phyloP scores from a whole-genome alignment of 2,113 vertebrate genomes.

The Columbina picui region DNA sequence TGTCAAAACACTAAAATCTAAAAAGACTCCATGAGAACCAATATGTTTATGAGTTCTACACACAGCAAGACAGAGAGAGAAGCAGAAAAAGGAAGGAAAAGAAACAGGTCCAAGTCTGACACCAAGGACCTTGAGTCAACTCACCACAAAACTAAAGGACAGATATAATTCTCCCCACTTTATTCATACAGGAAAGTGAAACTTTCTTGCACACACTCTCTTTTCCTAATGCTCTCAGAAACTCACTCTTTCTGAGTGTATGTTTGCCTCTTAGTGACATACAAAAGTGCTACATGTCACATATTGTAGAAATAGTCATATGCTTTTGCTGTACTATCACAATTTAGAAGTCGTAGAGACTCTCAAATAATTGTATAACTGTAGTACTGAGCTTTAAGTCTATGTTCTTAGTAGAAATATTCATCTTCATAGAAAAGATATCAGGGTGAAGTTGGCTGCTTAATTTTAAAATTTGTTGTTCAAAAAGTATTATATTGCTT shows the following conservation, averaged over 20 bases:
- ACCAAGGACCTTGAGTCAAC: not conserved
- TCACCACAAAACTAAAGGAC: not conserved
- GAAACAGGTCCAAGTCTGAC: not conserved
- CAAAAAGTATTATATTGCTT: not conserved
- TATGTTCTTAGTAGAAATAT: not conserved
- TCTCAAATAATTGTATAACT: not conserved
- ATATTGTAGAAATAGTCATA: not conserved
- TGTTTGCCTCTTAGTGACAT: not conserved
- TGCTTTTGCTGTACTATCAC: not conserved
- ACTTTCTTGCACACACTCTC: fast-evolving
- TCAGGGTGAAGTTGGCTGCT: not conserved
- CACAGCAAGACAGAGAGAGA: not conserved
- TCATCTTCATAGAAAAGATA: not conserved
- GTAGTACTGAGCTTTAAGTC: not conserved
- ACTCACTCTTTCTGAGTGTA: not conserved
- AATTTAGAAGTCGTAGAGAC: not conserved
- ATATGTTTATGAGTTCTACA: not conserved
- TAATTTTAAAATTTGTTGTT: not conserved
- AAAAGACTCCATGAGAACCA: not conserved
- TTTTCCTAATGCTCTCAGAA: fast-evolving
- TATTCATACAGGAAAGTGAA: not conserved
- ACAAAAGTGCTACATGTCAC: not conserved
- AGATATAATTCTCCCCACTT: not conserved
- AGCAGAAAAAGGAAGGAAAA: not conserved
- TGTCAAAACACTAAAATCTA: not conserved